Evolutionary conservation across 2,888 invertebrate genomes (phyloP), one percentile per base, ranked within the genome.

Genomic region (Mythimna loreyi): DNA sequence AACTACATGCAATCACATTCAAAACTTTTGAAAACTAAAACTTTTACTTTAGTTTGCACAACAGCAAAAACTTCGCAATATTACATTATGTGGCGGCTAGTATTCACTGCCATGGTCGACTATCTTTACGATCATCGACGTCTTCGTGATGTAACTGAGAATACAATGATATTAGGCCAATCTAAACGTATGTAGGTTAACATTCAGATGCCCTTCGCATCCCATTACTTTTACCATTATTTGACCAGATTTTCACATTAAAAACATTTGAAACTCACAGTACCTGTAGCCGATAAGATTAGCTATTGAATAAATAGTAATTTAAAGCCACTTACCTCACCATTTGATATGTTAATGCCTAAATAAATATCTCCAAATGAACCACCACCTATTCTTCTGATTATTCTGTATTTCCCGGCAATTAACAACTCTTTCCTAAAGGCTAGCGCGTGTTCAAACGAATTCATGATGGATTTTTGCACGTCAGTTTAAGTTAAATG

Each of bases 331-430:
- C 94, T 96, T 96, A 97, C 97, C 97, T 98, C 98, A 92, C 98
- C 98, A 96, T 98, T 98, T 92, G 97, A 97, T 92, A 98, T 97
- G 96, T 98, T 98, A 96, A 98, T 98, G 86, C 98, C 99, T 92
- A 99, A 96, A 96, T 98, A 99, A 94, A 99, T 99, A 96, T 99
- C 99, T 91, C 99, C 99, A 95, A 99, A 99, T 57, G 99, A 99
- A 85, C 99, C 99, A 95, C 99, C 99, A 89, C 99, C 99, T 93
- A 99, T 98, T 97, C 98, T 98, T 87, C 98, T 97, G 89, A 99
- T 97, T 89, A 99, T 97, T 92, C 98, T 97, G 96, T 99, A 99
- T 95, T 98, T 98, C 91, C 97, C 82, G 40, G 79, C 75, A 58
- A 90, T 82, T 71, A 85, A 62, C 68, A 86, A 69, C 73, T 86